Percentiles rank a stretch among this genome's conserved stretches.
Evolutionary conservation across 2,888 invertebrate species (phyloP).

Genomic region (Machimus atricapillus): DNA sequence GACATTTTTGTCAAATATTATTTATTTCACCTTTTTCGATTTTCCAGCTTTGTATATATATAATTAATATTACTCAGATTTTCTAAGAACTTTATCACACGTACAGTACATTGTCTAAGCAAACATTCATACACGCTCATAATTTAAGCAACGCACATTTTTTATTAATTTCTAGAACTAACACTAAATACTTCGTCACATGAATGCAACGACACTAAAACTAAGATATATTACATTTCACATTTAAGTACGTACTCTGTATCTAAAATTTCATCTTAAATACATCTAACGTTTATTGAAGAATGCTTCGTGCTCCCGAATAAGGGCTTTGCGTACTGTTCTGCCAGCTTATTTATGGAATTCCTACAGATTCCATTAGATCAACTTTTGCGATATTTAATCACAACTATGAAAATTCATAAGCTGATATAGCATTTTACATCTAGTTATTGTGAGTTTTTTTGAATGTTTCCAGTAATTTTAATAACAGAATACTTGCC

Average conservation of each 20-base stretch:
- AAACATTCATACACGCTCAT: slow-evolving; percentile 19
- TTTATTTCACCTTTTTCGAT: slow-evolving; percentile 25
- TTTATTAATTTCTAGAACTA: not conserved
- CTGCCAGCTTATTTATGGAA: not conserved
- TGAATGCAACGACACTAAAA: not conserved
- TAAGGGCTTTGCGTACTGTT: not conserved
- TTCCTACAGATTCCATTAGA: not conserved
- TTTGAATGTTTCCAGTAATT: not conserved
- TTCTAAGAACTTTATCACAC: slow-evolving; percentile 32
- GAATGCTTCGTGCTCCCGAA: not conserved
- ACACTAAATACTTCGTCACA: not conserved
- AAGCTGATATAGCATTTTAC: not conserved
- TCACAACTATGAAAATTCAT: not conserved
- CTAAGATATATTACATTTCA: slow-evolving; percentile 26
- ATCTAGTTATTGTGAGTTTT: slow-evolving; percentile 15
- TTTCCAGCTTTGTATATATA: slow-evolving; percentile 25
- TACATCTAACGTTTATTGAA: not conserved
- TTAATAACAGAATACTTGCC: not conserved
- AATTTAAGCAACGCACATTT: not conserved
- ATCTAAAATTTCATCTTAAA: slow-evolving; percentile 34
- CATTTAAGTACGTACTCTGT: slow-evolving; percentile 16
- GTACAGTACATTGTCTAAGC: slow-evolving; percentile 24
- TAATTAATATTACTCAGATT: slow-evolving; percentile 27
- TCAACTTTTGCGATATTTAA: not conserved
- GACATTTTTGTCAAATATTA: slow-evolving; percentile 22